Conservation (phyloP, 2,888 invertebrate genomes). For the Ennomos fuscantarius region DNA sequence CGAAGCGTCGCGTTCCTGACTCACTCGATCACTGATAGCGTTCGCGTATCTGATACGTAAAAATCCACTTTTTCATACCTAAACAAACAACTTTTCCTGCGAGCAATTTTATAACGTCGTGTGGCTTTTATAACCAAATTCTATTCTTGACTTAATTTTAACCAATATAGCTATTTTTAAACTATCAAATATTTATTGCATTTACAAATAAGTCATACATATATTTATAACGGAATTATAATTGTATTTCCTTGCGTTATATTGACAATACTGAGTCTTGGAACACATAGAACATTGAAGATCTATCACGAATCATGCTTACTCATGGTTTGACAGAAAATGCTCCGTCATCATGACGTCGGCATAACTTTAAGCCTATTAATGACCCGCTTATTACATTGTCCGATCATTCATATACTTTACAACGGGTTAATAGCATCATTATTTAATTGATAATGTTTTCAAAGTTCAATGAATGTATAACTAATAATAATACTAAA, state of each 20-base stretch:
- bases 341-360: slow-evolving; percentile 38
- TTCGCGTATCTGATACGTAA: slow-evolving; percentile 39
- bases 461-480: no score
- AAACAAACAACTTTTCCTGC: slow-evolving; percentile 14
- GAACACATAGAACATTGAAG: not conserved
- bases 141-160: slow-evolving; percentile 8
- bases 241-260: no score
- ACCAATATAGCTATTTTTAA: not conserved
- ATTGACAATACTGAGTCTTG: not conserved
- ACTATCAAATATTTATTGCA: not conserved
- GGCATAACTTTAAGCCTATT: slow-evolving; percentile 18
- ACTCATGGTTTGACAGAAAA: slow-evolving; percentile 27
- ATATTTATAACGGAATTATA: no score
- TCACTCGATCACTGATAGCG: slow-evolving; percentile 44
- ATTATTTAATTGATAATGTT: slow-evolving; percentile 1
- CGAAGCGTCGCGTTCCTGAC: slow-evolving; percentile 45
- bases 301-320: slow-evolving; percentile 22
- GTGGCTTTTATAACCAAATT: not conserved
- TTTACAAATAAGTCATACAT: no score
- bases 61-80: slow-evolving; percentile 16
- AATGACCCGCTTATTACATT: slow-evolving; percentile 24
- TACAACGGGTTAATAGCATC: slow-evolving; percentile 32
- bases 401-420: slow-evolving; percentile 31
- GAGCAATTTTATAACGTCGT: slow-evolving; percentile 1
- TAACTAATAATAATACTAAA: no score